phyloP scores from a whole-genome alignment of 1,140 invertebrate species.

The Glossosoma conforme region DNA sequence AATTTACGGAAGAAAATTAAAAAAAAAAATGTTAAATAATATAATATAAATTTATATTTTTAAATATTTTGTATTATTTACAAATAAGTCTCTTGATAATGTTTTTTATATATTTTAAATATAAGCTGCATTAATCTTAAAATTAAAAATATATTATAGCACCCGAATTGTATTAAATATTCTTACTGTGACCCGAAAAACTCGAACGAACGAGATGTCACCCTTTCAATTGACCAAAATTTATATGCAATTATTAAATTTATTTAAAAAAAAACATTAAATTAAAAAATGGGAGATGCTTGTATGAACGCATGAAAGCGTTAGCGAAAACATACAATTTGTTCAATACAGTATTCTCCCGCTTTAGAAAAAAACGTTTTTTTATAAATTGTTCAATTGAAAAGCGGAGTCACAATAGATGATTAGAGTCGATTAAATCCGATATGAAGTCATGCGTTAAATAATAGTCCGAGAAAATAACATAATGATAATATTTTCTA shows the following conservation, averaged over 20 bases:
- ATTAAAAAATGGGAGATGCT: no score
- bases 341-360: no score
- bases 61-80: neutral
- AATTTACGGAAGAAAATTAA: neutral
- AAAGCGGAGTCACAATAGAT: neutral
- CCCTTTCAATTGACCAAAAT: neutral
- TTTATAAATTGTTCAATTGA: slow-evolving; percentile 1
- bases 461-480: no score
- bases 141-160: neutral
- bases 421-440: neutral
- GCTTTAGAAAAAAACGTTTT: slow-evolving; percentile 3
- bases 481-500: no score
- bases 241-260: neutral
- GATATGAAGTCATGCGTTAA: neutral
- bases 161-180: neutral
- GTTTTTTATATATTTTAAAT: neutral
- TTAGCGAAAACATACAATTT: no score
- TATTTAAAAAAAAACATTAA: neutral
- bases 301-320: no score
- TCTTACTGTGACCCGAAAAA: neutral
- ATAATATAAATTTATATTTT: neutral
- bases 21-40: neutral
- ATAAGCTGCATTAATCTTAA: neutral
- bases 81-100: neutral
- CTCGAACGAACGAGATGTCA: neutral